These are phyloP conservation scores for Colletes collaris DNA, from an alignment of 2,888 invertebrate genomes.

Conservation along the genomic window DNA sequence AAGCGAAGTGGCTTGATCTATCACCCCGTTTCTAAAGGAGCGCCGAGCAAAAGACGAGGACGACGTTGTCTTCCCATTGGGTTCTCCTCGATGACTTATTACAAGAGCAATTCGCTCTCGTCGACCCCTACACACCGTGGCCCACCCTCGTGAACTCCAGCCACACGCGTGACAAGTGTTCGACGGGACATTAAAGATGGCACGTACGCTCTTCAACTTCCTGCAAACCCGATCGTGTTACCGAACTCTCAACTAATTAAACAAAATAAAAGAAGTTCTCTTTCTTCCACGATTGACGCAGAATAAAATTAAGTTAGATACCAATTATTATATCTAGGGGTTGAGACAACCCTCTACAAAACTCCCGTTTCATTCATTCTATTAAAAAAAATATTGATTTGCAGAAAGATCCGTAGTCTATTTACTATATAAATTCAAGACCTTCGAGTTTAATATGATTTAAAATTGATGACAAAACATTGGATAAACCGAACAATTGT, in stretches of 20 bases:
- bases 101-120: slow-evolving; percentile 68
- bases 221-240: background rate
- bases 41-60: slow-evolving; percentile 53
- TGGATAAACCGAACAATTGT: too few species aligned
- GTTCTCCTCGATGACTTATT: slow-evolving; percentile 73
- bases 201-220: slow-evolving; percentile 38
- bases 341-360: too few species aligned
- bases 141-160: slow-evolving; percentile 40
- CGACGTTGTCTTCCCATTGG: slow-evolving; percentile 58
- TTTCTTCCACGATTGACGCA: too few species aligned
- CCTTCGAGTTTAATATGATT: too few species aligned
- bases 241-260: background rate
- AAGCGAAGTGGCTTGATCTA: slow-evolving; percentile 73
- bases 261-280: too few species aligned
- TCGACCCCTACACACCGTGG: slow-evolving; percentile 51
- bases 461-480: too few species aligned
- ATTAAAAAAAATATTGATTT: too few species aligned
- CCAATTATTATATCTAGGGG: too few species aligned
- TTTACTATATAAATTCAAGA: too few species aligned
- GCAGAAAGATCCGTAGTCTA: too few species aligned
- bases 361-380: too few species aligned
- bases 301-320: too few species aligned
- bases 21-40: slow-evolving; percentile 65
- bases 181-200: slow-evolving; percentile 50
- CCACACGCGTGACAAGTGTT: slow-evolving; percentile 43